phyloP scores from a whole-genome alignment of 2,888 invertebrate species.

The Seira musarum region DNA sequence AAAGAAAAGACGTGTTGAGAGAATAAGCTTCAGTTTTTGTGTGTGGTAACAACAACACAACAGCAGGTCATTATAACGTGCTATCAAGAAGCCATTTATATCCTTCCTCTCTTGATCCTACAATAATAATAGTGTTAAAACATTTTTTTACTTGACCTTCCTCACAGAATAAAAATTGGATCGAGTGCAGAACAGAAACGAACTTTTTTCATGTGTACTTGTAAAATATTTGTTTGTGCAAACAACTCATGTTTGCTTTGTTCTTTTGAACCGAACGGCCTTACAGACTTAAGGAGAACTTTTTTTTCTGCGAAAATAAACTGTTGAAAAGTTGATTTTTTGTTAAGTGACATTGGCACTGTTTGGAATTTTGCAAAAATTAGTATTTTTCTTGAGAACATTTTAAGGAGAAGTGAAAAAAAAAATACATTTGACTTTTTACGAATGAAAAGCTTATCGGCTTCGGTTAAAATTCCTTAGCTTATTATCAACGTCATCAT shows the following conservation, averaged over 20 bases:
- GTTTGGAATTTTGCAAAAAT: not conserved
- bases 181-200: not conserved
- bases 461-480: not conserved
- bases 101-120: slow-evolving; percentile 3
- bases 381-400: not conserved
- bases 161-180: slow-evolving; percentile 42
- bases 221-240: not conserved
- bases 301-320: too few species aligned
- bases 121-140: not conserved
- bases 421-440: not conserved
- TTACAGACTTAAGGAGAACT: not conserved
- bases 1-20: not conserved
- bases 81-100: slow-evolving; percentile 48
- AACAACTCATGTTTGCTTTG: not conserved
- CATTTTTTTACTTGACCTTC: slow-evolving; percentile 41
- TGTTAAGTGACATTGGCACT: too few species aligned
- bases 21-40: not conserved
- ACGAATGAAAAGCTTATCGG: not conserved
- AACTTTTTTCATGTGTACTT: slow-evolving; percentile 14
- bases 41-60: not conserved
- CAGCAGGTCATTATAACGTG: slow-evolving; percentile 23
- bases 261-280: not conserved
- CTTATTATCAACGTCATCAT: not conserved
- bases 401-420: not conserved
- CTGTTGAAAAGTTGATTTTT: too few species aligned